Evolutionary conservation across 2,888 invertebrate species (phyloP), one percentile per base, ranked within the genome.

Genomic region (Acleris cristana): DNA sequence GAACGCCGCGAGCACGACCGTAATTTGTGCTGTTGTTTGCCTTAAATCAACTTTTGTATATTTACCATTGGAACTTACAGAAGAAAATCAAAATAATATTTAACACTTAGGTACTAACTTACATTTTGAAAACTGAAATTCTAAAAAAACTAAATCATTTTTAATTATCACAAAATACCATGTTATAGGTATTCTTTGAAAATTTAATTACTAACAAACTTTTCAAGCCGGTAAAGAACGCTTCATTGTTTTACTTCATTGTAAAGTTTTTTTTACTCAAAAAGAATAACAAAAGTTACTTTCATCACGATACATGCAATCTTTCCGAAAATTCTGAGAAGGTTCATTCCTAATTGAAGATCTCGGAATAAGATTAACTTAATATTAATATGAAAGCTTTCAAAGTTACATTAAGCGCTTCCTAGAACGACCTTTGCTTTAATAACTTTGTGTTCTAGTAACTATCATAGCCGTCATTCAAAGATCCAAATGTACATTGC

Each of bases 11-110:
- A 75, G 76, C 74, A 59, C 23, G 52, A 66, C 64, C 48, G 68
- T 73, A 72, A 75, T 72, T 71, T 70, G 74, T 75, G 66, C 71
- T 69, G 73, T 72, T 75, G 57, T 64, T 64, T 64, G 70, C 73
- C 73, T 73, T 74, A 74, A 75, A 76, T 75, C 74, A 75, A 74
- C 74, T 76, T 72, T 70, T 30, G 66, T 71, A 72, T 40, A 34
- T 34, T 12, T 34, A 40, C 40, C 14, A 14, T 14, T 40, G 40
- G 34, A 34, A 34, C 10, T 40, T 14, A 40, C 14, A 14, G 14
- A 2, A 4, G 40, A 40, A 40, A 40, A 14, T 34, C 34, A 10
- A 40, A 40, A 40, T 40, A 40, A 1, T 40, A 40, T 14, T 40
- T 14, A 34, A 30, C 30, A 30, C 2, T 30, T 8, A 26, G 6